Evolutionary conservation across 2,797 vertebrate species (phyloP).

Genomic region (Heteromormyrus szaboi): DNA sequence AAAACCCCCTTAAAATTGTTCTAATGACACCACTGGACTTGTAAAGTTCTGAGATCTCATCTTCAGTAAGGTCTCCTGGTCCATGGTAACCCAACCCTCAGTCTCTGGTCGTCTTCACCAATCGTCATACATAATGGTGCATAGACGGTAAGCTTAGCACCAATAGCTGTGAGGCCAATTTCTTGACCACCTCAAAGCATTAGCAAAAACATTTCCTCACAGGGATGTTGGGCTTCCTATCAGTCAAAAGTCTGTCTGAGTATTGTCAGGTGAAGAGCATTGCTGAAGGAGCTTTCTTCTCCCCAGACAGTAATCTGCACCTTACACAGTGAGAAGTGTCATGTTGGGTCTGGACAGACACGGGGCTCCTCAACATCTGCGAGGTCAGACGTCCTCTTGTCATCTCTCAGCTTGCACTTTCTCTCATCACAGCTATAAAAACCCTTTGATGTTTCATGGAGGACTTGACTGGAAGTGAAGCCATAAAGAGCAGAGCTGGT

Average conservation of each 20-base stretch:
- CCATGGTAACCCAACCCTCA: neutral
- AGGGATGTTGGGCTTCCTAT: neutral
- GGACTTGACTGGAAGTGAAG: slow-evolving; percentile 32
- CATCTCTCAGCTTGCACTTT: slow-evolving; percentile 15
- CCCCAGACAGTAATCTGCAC: neutral
- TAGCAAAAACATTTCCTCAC: neutral
- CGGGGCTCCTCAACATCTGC: neutral
- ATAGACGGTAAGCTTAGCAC: neutral
- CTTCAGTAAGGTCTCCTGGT: neutral
- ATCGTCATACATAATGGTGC: neutral
- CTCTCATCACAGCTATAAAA: slow-evolving; percentile 32
- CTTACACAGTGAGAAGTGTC: neutral
- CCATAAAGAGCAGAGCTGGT: slow-evolving; percentile 41
- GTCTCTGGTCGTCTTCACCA: neutral
- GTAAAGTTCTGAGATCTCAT: neutral
- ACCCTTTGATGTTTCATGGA: slow-evolving; percentile 53
- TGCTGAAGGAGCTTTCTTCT: neutral
- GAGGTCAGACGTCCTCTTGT: neutral
- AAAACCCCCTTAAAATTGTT: neutral
- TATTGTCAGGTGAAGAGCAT: neutral
- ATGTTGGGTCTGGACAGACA: neutral
- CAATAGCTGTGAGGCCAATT: neutral
- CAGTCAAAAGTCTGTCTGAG: neutral
- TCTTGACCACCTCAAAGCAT: neutral
- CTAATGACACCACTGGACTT: neutral